These are phyloP conservation scores for Aphodius granarius DNA, from an alignment of 2,888 invertebrate genomes.

Conservation along the genomic window DNA sequence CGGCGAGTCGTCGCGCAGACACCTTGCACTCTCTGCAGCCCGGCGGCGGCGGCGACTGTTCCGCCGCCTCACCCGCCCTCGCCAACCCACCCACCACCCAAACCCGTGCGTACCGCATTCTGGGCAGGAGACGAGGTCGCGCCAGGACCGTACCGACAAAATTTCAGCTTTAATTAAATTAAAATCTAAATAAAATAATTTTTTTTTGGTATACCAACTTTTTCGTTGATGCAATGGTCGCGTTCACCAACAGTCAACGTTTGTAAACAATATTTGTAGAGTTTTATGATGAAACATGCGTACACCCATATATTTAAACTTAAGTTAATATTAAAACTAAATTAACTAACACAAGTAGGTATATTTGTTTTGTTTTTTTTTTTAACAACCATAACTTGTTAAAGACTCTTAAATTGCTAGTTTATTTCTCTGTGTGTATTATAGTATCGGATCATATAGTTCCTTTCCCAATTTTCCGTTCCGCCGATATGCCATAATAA, in stretches of 20 bases:
- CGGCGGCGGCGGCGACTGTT: conserved; percentile 45
- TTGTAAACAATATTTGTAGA: too few species aligned
- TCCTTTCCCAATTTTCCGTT: too few species aligned
- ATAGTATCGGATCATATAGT: too few species aligned
- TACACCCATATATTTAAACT: too few species aligned
- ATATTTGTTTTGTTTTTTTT: too few species aligned
- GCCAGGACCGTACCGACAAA: conserved; percentile 12
- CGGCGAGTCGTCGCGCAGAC: conserved; percentile 56
- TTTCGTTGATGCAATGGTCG: not conserved
- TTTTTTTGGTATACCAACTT: not conserved
- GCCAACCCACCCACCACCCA: conserved; percentile 30
- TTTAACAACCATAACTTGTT: too few species aligned
- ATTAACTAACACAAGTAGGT: too few species aligned
- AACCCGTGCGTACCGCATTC: conserved; percentile 21
- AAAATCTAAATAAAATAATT: not conserved
- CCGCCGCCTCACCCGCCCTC: conserved; percentile 44
- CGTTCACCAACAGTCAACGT: too few species aligned
- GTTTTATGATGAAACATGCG: too few species aligned
- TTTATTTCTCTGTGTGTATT: too few species aligned
- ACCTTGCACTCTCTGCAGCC: conserved; percentile 56
- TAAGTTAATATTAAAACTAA: too few species aligned
- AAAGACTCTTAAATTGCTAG: too few species aligned
- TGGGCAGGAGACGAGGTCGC: conserved; percentile 25
- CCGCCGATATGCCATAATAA: not conserved
- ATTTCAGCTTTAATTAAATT: not conserved